Evolutionary conservation across 2,113 vertebrate species (phyloP).

Genomic region (Lepus timidus): DNA sequence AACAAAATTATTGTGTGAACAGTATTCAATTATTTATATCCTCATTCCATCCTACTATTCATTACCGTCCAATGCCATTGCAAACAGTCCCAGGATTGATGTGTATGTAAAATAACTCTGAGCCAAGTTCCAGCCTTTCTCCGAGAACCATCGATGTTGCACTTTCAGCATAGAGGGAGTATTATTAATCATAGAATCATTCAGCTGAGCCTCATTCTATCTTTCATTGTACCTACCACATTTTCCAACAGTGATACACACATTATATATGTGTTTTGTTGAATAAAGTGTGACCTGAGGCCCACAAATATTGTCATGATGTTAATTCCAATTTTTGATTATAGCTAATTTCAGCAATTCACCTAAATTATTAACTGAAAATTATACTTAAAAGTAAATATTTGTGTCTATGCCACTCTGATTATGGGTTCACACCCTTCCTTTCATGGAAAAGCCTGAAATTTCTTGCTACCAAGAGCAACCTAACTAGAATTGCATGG

Average conservation of each 20-base stretch:
- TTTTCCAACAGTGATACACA: neutral
- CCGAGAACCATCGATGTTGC: neutral
- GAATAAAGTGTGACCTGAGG: neutral
- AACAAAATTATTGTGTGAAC: constrained; percentile 11
- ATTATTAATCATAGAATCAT: neutral
- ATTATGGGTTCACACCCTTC: neutral
- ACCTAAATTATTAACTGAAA: constrained; percentile 52
- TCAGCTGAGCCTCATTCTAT: neutral
- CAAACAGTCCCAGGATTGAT: neutral
- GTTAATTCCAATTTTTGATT: constrained; percentile 5
- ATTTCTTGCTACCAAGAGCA: neutral
- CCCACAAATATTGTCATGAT: neutral
- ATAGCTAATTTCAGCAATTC: constrained; percentile 33
- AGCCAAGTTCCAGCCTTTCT: neutral
- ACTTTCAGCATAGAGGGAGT: neutral
- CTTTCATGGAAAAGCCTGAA: neutral
- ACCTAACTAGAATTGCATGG: neutral
- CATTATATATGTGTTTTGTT: neutral
- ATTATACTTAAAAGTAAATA: neutral
- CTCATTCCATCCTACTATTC: neutral
- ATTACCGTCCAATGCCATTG: neutral
- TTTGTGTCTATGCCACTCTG: neutral
- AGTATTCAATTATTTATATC: constrained; percentile 51
- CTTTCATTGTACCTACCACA: neutral
- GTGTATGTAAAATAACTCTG: neutral